Evolutionary conservation across 2,888 invertebrate species (phyloP).

Genomic region (Aphidius colemani): DNA sequence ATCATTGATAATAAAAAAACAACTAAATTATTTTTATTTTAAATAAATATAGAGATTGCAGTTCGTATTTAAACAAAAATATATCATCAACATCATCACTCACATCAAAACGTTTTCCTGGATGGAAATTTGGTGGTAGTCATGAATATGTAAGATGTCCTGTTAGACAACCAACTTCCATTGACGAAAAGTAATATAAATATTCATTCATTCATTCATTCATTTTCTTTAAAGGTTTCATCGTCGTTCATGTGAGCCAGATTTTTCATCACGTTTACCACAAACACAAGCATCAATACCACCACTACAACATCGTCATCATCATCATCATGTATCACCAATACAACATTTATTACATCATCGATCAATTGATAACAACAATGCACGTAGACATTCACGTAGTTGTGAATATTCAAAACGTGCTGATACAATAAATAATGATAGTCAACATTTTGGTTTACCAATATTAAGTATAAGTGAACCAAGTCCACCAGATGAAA

Average conservation of each 20-base stretch:
- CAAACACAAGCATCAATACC: slow-evolving; percentile 12
- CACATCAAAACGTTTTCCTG: slow-evolving; percentile 49
- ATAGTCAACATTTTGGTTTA: slow-evolving; percentile 68
- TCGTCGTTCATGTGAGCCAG: slow-evolving; percentile 51
- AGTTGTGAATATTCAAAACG: slow-evolving; percentile 60
- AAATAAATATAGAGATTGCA: slow-evolving; percentile 13
- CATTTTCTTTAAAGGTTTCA: slow-evolving; percentile 40
- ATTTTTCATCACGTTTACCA: slow-evolving; percentile 30
- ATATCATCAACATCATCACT: slow-evolving; percentile 40
- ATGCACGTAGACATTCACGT: slow-evolving; percentile 60
- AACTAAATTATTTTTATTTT: too few relatives aligned
- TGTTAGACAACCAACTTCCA: slow-evolving; percentile 53
- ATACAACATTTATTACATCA: slow-evolving; percentile 49
- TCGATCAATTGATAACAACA: slow-evolving; percentile 15
- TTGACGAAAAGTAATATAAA: slow-evolving; percentile 52
- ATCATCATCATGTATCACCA: slow-evolving; percentile 59
- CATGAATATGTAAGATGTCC: slow-evolving; percentile 56
- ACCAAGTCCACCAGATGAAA: slow-evolving; percentile 77
- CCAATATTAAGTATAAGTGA: slow-evolving; percentile 80
- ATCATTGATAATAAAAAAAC: too few relatives aligned
- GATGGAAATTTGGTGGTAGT: slow-evolving; percentile 51
- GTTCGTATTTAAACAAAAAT: not conserved
- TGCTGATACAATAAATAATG: slow-evolving; percentile 43
- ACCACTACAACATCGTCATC: slow-evolving; percentile 38
- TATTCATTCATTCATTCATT: not conserved